phyloP scores from a whole-genome alignment of 2,888 invertebrate species.

The Drosophila birchii region DNA sequence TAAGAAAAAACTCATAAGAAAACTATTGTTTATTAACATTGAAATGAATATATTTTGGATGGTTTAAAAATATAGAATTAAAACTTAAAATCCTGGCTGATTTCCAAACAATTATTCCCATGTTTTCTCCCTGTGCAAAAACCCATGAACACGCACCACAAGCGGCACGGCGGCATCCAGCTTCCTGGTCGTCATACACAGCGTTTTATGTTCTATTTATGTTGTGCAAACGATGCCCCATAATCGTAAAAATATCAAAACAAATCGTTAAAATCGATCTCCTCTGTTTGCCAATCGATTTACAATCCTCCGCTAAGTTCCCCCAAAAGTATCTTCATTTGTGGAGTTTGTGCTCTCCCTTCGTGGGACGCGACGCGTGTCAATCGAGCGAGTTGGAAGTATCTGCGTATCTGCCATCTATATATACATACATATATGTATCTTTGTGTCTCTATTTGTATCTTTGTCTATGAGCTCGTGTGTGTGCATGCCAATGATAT shows the following conservation, averaged over 20 bases:
- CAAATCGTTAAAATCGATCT: slow-evolving; percentile 85
- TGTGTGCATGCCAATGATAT: slow-evolving; percentile 41
- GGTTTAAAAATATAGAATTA: too few relatives aligned
- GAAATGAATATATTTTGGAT: too few relatives aligned
- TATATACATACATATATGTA: slow-evolving; percentile 23
- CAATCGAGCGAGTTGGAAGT: slow-evolving; percentile 65
- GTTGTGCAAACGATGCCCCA: slow-evolving; percentile 85
- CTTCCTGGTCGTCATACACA: slow-evolving; percentile 64
- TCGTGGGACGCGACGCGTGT: slow-evolving; percentile 63
- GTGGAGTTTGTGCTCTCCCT: slow-evolving; percentile 41
- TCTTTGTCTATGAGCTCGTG: slow-evolving; percentile 21
- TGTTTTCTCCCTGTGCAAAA: neutral
- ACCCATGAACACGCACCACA: slow-evolving; percentile 12
- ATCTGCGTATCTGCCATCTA: slow-evolving; percentile 43
- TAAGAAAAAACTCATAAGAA: too few relatives aligned
- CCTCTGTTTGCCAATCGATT: slow-evolving; percentile 64
- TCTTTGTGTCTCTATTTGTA: slow-evolving; percentile 27
- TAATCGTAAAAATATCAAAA: slow-evolving; percentile 85
- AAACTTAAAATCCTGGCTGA: neutral
- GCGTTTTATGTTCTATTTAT: slow-evolving; percentile 85
- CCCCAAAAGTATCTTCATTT: slow-evolving; percentile 59
- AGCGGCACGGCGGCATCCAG: slow-evolving; percentile 2
- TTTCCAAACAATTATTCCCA: neutral
- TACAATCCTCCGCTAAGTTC: slow-evolving; percentile 51
- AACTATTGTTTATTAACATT: too few relatives aligned